Conservation (phyloP, 2,888 invertebrate species). For the Tyria jacobaeae region DNA sequence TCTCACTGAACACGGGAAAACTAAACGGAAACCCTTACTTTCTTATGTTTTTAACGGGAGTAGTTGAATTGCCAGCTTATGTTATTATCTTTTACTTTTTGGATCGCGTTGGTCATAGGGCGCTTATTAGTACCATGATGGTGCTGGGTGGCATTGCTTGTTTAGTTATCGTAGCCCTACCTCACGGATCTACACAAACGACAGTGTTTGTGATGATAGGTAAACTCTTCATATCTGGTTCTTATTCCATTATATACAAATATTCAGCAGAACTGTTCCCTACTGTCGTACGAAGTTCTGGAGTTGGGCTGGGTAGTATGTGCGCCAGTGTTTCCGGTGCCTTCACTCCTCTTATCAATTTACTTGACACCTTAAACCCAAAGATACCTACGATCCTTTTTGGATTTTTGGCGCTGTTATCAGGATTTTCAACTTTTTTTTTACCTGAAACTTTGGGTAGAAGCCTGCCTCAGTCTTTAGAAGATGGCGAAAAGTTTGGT, state of each 20-base stretch:
- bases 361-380: constrained; percentile 92
- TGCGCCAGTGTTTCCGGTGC: constrained; percentile 94
- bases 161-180: constrained; percentile 90
- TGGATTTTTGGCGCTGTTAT: constrained; percentile 90
- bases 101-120: constrained; percentile 91
- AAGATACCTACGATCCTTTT: constrained; percentile 92
- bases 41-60: constrained; percentile 91
- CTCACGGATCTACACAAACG: constrained; percentile 87
- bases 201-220: constrained; percentile 91
- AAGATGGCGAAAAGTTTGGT: constrained; percentile 94
- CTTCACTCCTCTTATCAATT: constrained; percentile 91
- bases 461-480: constrained; percentile 93
- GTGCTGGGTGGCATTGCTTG: constrained; percentile 92
- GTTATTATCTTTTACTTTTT: constrained; percentile 90
- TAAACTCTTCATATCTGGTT: constrained; percentile 94
- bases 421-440: constrained; percentile 91
- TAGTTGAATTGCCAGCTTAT: constrained; percentile 94
- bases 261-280: constrained; percentile 95
- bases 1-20: constrained; percentile 93
- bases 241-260: constrained; percentile 94
- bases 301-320: constrained; percentile 94
- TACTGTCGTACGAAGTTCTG: constrained; percentile 94
- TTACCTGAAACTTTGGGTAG: constrained; percentile 93
- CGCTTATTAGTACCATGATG: constrained; percentile 92
- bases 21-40: constrained; percentile 93